These are phyloP conservation scores for Harpalus rufipes DNA, from an alignment of 2,888 invertebrate genomes.

Conservation along the genomic window DNA sequence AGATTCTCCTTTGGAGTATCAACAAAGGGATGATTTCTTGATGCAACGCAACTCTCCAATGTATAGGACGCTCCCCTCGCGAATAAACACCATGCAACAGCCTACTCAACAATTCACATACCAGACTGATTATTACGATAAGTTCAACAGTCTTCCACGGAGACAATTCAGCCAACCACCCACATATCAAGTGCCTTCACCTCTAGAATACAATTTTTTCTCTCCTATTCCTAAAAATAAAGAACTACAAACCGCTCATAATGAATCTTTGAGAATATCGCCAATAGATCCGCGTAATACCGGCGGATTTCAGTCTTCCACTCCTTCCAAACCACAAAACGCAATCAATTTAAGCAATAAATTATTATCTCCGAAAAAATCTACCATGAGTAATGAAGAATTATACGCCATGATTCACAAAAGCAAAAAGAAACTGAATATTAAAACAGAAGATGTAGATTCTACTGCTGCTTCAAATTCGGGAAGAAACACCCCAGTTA, in stretches of 20 bases:
- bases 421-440: constrained; percentile 86
- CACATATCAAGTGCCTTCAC: constrained; percentile 60
- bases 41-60: constrained; percentile 67
- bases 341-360: constrained; percentile 79
- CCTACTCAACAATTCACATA: constrained; percentile 19
- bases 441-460: constrained; percentile 80
- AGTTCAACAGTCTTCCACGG: constrained; percentile 63
- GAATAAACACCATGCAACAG: constrained; percentile 71
- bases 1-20: constrained; percentile 47
- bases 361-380: constrained; percentile 83
- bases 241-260: constrained; percentile 68
- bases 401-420: constrained; percentile 88
- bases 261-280: constrained; percentile 81
- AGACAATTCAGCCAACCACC: constrained; percentile 44
- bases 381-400: constrained; percentile 89
- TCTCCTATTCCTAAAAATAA: constrained; percentile 69
- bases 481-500: constrained; percentile 71
- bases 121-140: constrained; percentile 19
- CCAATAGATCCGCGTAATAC: constrained; percentile 84
- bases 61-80: constrained; percentile 77
- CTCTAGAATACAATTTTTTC: constrained; percentile 68
- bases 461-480: constrained; percentile 77
- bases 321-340: constrained; percentile 79
- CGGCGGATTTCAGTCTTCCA: constrained; percentile 83
- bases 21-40: constrained; percentile 53